Evolutionary conservation across 2,113 vertebrate species (phyloP), one percentile per base, ranked within the genome.

Genomic region (Aldabrachelys gigantea): DNA sequence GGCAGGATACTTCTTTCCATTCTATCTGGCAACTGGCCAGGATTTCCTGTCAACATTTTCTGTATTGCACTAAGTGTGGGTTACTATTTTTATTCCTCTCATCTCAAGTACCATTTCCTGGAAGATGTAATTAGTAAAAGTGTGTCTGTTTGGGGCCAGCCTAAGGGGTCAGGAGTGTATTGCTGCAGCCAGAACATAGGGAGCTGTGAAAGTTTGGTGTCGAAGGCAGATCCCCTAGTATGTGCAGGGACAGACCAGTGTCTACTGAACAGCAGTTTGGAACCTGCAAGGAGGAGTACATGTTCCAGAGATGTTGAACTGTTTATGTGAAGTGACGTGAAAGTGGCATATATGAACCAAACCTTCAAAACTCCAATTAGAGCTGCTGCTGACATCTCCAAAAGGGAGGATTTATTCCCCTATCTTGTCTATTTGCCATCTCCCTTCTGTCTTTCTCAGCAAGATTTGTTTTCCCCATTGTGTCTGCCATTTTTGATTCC

Each of bases 1-100:
- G 13, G 44, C 13, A 21, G 47, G 38, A 12, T 24, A 1, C 21
- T 56, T 38, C 54, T 90, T 35, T 4, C 59, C 35, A 41, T 54
- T 25, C 56, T 91, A 62, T 85, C 90, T 96, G 92, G 94, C 96
- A 92, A 79, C 91, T 88, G 56, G 38, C 53, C 82, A 11, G 54
- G 65, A 79, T 89, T 31, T 21, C 10, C 2, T 2, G 21, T 91
- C 65, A n/a, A 3, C 89, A 38, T 90, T 76, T 50, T 80, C 59
- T 41, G 35, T 35, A 82, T 90, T 90, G 69, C 50, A 4, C 93
- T 90, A 91, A 84, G 81, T 85, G 85, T 87, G 87, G 44, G 83
- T 47, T 96, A 87, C 93, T 97, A 75, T 97, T 97, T 98, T 97
- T 96, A 94, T 89, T 87, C 38, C 84, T 91, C 82, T 90, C 82